Percentiles rank a stretch among this genome's conserved stretches.
Conservation (phyloP, 2,113 vertebrate genomes). For the Atrichornis clamosus region DNA sequence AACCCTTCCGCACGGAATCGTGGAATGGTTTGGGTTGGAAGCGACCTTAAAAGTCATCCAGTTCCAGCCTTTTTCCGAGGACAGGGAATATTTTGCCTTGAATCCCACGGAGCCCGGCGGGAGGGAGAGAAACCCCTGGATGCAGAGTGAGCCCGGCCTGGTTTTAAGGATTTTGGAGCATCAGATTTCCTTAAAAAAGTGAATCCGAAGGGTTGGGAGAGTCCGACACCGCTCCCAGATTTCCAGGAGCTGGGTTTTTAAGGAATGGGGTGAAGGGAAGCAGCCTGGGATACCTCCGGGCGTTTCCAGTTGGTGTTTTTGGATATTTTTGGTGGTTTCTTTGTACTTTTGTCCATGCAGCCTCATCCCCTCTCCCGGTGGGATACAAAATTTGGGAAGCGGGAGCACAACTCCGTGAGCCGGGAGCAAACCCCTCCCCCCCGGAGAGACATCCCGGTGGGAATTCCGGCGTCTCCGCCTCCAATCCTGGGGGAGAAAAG, state of each 20-base stretch:
- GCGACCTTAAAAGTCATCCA: too few relatives aligned
- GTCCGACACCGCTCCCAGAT: accelerated
- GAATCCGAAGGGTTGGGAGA: background rate
- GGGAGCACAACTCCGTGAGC: background rate
- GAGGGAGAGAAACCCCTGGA: background rate
- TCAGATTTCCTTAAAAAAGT: background rate
- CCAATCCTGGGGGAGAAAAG: background rate
- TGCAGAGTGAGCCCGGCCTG: accelerated
- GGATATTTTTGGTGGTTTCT: background rate
- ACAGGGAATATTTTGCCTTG: background rate
- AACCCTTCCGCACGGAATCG: background rate
- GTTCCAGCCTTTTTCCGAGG: background rate
- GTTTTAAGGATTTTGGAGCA: background rate
- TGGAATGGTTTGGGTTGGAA: background rate
- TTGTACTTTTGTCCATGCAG: background rate
- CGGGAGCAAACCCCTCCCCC: accelerated
- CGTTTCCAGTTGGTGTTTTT: background rate
- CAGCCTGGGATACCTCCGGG: background rate
- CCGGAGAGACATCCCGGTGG: background rate
- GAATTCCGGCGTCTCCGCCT: background rate
- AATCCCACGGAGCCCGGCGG: background rate
- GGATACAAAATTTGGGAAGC: background rate
- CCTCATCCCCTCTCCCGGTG: background rate
- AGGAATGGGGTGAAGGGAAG: background rate
- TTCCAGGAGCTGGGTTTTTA: background rate